phyloP scores from a whole-genome alignment of 2,113 vertebrate genomes.

The Chlamydotis undulata region DNA sequence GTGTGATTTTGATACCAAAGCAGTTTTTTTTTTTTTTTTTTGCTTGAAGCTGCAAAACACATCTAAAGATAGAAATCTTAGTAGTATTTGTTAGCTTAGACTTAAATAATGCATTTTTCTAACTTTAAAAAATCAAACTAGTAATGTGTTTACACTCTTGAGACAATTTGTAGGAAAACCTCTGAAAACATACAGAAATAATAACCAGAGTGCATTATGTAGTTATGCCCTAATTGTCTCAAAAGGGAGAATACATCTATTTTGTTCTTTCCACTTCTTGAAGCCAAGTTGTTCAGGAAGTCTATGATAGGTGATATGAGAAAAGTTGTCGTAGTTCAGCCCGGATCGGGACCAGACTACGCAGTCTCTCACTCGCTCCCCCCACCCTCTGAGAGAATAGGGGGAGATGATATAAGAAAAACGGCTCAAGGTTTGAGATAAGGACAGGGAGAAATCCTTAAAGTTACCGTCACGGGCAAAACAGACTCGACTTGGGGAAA shows the following conservation, averaged over 20 bases:
- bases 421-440: too few relatives aligned
- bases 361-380: too few relatives aligned
- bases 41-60: background rate
- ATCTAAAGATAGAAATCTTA: background rate
- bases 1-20: background rate
- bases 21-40: background rate
- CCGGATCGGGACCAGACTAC: too few relatives aligned
- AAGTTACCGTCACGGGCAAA: too few relatives aligned
- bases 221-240: background rate
- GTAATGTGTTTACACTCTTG: background rate
- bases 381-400: too few relatives aligned
- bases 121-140: constrained; percentile 13
- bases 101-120: background rate
- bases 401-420: too few relatives aligned
- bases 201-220: background rate
- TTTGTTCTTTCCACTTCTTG: background rate
- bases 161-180: constrained; percentile 8
- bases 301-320: background rate
- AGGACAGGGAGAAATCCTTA: too few relatives aligned
- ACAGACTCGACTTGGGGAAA: too few relatives aligned
- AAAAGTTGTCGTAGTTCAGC: background rate
- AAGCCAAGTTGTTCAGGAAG: background rate
- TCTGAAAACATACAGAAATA: constrained; percentile 32
- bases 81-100: background rate
- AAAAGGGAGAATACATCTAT: background rate